Conservation (phyloP, 2,797 vertebrate genomes). For the Oreonectes daqikongensis region DNA sequence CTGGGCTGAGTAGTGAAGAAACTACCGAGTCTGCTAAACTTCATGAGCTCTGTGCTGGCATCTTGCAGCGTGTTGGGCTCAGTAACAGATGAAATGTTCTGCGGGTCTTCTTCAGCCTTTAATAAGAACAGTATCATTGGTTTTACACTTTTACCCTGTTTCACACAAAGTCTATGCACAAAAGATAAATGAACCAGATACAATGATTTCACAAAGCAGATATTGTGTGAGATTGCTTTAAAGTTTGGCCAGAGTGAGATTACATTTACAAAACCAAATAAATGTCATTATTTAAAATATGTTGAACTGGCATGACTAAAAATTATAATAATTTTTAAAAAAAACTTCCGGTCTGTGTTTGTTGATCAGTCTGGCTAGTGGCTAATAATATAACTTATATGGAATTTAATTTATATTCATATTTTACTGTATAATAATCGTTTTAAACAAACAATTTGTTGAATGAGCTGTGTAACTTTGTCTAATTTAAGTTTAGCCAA, state of each 20-base stretch:
- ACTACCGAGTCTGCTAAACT: conserved; percentile 35
- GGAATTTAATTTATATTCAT: too few species aligned
- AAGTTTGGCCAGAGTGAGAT: conserved; percentile 17
- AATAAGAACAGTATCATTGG: conserved; percentile 30
- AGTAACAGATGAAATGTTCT: conserved; percentile 59
- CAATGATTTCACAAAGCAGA: conserved; percentile 9
- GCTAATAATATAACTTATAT: too few species aligned
- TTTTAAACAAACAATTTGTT: too few species aligned
- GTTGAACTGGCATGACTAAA: too few species aligned
- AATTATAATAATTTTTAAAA: too few species aligned
- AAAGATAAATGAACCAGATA: neutral
- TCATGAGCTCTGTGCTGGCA: conserved; percentile 56
- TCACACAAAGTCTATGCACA: neutral
- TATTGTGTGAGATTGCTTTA: conserved; percentile 19
- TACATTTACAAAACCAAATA: conserved; percentile 25
- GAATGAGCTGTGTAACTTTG: too few species aligned
- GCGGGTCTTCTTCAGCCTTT: conserved; percentile 68
- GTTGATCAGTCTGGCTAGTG: too few species aligned
- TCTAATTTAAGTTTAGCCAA: too few species aligned
- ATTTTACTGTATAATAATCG: too few species aligned
- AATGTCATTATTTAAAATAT: too few species aligned
- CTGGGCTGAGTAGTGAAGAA: conserved; percentile 33
- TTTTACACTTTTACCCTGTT: neutral
- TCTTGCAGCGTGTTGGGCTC: conserved; percentile 53
- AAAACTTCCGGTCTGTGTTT: too few species aligned